A percentile compares a stretch with the other conserved stretches of the same genome.
These are phyloP conservation scores for Arrhamphus sclerolepis DNA, from an alignment of 2,797 vertebrate species.

Conservation along the genomic window DNA sequence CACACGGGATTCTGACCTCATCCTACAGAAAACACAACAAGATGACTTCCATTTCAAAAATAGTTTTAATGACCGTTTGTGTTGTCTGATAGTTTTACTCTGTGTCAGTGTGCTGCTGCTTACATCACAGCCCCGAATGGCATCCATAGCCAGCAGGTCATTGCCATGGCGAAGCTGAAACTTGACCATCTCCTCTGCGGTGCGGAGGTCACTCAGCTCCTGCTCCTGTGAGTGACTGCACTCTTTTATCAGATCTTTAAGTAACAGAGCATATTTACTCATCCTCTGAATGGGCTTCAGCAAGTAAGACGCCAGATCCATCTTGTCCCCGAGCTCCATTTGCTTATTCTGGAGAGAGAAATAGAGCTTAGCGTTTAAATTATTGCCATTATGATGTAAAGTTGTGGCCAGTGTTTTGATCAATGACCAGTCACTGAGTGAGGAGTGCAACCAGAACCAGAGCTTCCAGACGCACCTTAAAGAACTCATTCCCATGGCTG, in stretches of 20 bases:
- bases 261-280: slow-evolving; percentile 87
- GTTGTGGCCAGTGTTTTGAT: slow-evolving; percentile 3
- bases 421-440: slow-evolving; percentile 9
- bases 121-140: slow-evolving; percentile 86
- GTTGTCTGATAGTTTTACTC: background rate
- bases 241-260: slow-evolving; percentile 87
- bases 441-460: slow-evolving; percentile 28
- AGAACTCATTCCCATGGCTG: slow-evolving; percentile 88
- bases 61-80: slow-evolving; percentile 21
- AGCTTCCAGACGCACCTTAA: slow-evolving; percentile 82
- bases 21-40: slow-evolving; percentile 33
- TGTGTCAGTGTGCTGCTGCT: slow-evolving; percentile 38
- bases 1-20: slow-evolving; percentile 42
- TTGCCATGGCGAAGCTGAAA: slow-evolving; percentile 90
- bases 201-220: slow-evolving; percentile 84
- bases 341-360: slow-evolving; percentile 77
- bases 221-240: slow-evolving; percentile 82
- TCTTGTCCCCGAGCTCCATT: slow-evolving; percentile 85
- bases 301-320: slow-evolving; percentile 89
- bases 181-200: slow-evolving; percentile 85
- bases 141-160: slow-evolving; percentile 89
- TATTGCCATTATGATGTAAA: background rate
- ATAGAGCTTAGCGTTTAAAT: background rate
- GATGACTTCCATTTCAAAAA: slow-evolving; percentile 49
- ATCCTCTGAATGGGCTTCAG: slow-evolving; percentile 89